Percentiles rank a stretch among this genome's conserved stretches.
Evolutionary conservation across 2,113 vertebrate species (phyloP).

Genomic region (Malurus elegans): DNA sequence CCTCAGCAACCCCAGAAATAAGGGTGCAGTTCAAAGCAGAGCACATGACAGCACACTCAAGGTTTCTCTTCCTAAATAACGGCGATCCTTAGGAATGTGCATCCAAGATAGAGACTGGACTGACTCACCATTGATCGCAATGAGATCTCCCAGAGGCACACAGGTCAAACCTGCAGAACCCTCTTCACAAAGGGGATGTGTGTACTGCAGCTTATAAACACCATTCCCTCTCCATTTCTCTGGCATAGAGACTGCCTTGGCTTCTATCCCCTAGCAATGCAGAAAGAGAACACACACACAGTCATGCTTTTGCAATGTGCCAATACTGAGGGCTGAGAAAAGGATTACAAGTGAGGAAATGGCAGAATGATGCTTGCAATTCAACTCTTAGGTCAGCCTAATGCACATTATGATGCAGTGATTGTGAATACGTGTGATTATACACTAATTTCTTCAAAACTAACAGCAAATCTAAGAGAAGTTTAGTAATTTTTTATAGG

Average conservation of each 20-base stretch:
- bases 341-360: neutral
- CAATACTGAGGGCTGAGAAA: neutral
- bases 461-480: neutral
- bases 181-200: conserved; percentile 83
- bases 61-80: neutral
- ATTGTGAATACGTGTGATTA: neutral
- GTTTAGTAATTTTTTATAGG: neutral
- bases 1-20: neutral
- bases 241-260: conserved; percentile 81
- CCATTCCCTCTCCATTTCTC: conserved; percentile 79
- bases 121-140: conserved; percentile 84
- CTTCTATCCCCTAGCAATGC: conserved; percentile 69
- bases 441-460: neutral
- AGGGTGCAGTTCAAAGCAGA: neutral
- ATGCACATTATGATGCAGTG: neutral
- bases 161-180: conserved; percentile 79
- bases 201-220: conserved; percentile 84
- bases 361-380: neutral
- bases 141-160: conserved; percentile 81
- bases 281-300: neutral
- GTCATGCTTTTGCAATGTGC: neutral
- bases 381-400: neutral
- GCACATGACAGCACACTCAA: neutral
- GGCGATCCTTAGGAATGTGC: neutral
- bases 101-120: neutral